phyloP scores from a whole-genome alignment of 2,888 invertebrate genomes.

The Epinotia demarniana region DNA sequence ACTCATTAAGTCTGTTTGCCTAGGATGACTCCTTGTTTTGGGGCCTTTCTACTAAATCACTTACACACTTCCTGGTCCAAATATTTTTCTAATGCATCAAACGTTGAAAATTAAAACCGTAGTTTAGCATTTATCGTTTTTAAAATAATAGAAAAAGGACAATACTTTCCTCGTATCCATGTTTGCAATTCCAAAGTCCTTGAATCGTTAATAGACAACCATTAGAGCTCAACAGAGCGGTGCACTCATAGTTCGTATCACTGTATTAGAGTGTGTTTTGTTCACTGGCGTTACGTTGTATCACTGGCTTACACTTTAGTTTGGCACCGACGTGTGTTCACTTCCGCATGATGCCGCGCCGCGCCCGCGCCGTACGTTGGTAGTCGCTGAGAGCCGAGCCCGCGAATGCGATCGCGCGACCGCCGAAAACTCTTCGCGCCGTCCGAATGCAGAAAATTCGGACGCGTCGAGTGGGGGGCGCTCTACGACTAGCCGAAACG shows the following conservation, averaged over 20 bases:
- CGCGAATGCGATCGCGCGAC: constrained; percentile 83
- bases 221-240: constrained; percentile 72
- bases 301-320: constrained; percentile 73
- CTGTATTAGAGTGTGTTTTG: constrained; percentile 65
- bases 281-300: constrained; percentile 59
- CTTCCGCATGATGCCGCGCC: constrained; percentile 81
- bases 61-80: constrained; percentile 56
- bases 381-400: constrained; percentile 78
- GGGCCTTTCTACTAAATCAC: constrained; percentile 29
- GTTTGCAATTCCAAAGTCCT: constrained; percentile 77
- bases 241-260: constrained; percentile 82
- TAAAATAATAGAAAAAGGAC: constrained; percentile 52
- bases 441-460: constrained; percentile 84
- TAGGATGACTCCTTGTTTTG: constrained; percentile 29
- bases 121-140: neutral
- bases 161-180: constrained; percentile 84
- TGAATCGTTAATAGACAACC: constrained; percentile 72
- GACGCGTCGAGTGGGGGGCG: constrained; percentile 83
- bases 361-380: constrained; percentile 70
- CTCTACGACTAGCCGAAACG: constrained; percentile 83
- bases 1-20: constrained; percentile 39
- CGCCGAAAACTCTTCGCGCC: constrained; percentile 82
- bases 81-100: constrained; percentile 15
- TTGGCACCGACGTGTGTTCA: constrained; percentile 71
- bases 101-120: neutral